Percentiles rank a stretch among this genome's conserved stretches.
These are phyloP conservation scores for Sinonovacula constricta DNA, from an alignment of 1,140 invertebrate genomes.

Conservation along the genomic window DNA sequence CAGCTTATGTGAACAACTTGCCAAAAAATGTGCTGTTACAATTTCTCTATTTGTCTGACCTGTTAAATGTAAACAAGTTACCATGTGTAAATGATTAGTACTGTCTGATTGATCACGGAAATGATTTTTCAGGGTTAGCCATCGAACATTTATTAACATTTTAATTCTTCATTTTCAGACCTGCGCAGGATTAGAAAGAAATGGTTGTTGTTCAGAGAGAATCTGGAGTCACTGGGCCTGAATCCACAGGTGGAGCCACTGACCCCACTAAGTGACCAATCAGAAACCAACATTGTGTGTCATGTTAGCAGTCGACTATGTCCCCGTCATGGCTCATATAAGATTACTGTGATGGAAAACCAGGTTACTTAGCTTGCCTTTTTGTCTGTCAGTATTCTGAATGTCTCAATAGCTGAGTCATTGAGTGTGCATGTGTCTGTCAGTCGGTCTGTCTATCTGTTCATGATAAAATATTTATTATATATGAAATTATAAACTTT, in stretches of 20 bases:
- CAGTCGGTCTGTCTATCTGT: too few species aligned
- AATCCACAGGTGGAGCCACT: constrained; percentile 53
- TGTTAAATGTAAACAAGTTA: too few species aligned
- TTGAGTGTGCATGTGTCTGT: too few species aligned
- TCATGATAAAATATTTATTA: background rate
- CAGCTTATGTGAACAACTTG: too few species aligned
- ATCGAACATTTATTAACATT: background rate
- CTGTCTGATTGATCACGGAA: too few species aligned
- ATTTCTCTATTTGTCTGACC: too few species aligned
- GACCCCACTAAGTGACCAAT: constrained; percentile 57
- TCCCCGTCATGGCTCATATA: constrained; percentile 63
- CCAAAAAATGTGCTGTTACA: too few species aligned
- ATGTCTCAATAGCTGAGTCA: too few species aligned
- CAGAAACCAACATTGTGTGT: constrained; percentile 68
- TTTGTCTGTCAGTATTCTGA: too few species aligned
- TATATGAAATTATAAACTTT: background rate
- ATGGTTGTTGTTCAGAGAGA: constrained; percentile 57
- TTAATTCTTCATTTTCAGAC: constrained; percentile 37
- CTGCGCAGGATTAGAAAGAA: constrained; percentile 60
- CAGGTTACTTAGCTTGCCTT: too few species aligned
- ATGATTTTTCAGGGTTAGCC: too few species aligned
- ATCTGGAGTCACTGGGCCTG: constrained; percentile 61
- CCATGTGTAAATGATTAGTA: too few species aligned
- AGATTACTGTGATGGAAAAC: constrained; percentile 65
- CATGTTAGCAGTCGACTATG: constrained; percentile 68